phyloP scores from a whole-genome alignment of 2,113 vertebrate species.

The Nyctibius bracteatus region DNA sequence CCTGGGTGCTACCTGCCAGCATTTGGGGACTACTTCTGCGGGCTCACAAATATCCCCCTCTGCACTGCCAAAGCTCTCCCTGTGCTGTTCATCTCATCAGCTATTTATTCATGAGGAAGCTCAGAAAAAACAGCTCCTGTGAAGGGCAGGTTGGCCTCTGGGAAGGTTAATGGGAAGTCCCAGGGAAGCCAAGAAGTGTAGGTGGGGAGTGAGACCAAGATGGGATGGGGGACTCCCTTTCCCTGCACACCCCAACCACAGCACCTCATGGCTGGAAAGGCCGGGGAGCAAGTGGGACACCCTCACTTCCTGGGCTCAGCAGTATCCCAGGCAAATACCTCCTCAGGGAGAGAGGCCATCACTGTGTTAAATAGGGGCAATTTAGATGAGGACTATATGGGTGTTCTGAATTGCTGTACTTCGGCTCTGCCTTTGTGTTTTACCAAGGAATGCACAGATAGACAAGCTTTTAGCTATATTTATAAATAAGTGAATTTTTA shows the following conservation, averaged over 20 bases:
- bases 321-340: not conserved
- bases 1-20: not conserved
- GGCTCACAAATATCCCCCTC: not conserved
- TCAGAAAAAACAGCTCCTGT: not conserved
- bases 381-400: not conserved
- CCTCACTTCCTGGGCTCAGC: not conserved
- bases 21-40: not conserved
- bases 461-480: not conserved
- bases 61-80: not conserved
- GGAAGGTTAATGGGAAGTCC: not conserved
- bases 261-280: rapidly evolving
- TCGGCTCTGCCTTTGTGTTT: not conserved
- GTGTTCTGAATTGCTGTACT: not conserved
- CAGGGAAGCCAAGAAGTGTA: not conserved
- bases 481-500: not conserved
- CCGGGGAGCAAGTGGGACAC: not conserved
- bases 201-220: not conserved
- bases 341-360: not conserved
- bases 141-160: not conserved
- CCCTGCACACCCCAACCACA: not conserved
- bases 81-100: not conserved
- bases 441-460: not conserved
- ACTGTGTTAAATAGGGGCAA: not conserved
- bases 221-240: not conserved
- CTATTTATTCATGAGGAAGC: not conserved